phyloP scores from a whole-genome alignment of 1,140 invertebrate species.

The Glomeris maerens region DNA sequence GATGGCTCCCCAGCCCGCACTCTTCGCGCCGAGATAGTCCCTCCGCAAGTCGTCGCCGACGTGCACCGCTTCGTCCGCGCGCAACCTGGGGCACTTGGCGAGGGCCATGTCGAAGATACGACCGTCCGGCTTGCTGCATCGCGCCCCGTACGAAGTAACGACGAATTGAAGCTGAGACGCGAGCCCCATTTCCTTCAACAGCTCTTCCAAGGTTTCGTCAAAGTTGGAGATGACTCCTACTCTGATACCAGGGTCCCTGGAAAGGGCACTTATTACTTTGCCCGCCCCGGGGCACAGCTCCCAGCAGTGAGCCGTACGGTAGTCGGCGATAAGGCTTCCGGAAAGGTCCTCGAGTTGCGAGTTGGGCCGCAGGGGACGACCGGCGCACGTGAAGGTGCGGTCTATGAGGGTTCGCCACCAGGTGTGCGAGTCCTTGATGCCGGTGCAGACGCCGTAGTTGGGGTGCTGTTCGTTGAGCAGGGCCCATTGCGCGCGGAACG shows the following conservation, averaged over 20 bases:
- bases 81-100: slow-evolving; percentile 22
- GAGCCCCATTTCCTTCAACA: slow-evolving; percentile 48
- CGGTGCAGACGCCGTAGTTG: slow-evolving; percentile 53
- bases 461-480: slow-evolving; percentile 50
- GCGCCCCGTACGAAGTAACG: slow-evolving; percentile 54
- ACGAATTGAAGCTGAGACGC: slow-evolving; percentile 61
- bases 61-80: slow-evolving; percentile 52
- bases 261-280: slow-evolving; percentile 44
- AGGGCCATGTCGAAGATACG: slow-evolving; percentile 60
- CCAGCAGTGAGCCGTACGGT: slow-evolving; percentile 54
- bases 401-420: slow-evolving; percentile 65
- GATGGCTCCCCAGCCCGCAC: slow-evolving; percentile 57
- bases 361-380: slow-evolving; percentile 18
- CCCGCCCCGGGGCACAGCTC: slow-evolving; percentile 44
- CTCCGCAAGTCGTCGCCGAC: slow-evolving; percentile 58
- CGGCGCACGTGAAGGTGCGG: slow-evolving; percentile 41
- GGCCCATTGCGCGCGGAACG: slow-evolving; percentile 48
- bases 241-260: slow-evolving; percentile 18
- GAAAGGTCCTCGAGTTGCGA: slow-evolving; percentile 40
- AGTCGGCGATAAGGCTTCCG: slow-evolving; percentile 43
- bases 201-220: slow-evolving; percentile 55
- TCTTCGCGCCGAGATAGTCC: slow-evolving; percentile 61
- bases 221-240: slow-evolving; percentile 73
- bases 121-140: slow-evolving; percentile 56
- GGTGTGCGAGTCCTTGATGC: slow-evolving; percentile 33